Conservation (phyloP, 2,888 invertebrate genomes). For the Papilio protenor region DNA sequence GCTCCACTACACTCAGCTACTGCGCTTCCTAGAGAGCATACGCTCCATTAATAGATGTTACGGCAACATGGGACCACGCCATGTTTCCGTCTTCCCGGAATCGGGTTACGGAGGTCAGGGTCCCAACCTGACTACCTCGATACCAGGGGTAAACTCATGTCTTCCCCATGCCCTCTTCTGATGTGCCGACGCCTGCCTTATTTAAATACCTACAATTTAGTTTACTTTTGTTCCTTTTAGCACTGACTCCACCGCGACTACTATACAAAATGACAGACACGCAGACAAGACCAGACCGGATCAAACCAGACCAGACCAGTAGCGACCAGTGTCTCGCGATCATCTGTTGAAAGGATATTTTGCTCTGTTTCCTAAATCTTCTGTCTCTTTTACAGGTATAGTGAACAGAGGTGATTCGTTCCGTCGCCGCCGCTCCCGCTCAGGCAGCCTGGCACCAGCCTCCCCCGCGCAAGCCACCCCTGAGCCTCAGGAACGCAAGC, state of each 20-base stretch:
- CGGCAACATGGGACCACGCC: too few relatives aligned
- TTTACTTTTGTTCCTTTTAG: neutral
- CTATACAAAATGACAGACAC: neutral
- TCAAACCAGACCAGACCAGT: neutral
- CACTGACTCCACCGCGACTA: neutral
- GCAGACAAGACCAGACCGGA: neutral
- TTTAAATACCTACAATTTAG: neutral
- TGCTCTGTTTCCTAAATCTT: neutral
- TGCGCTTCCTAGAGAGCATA: too few relatives aligned
- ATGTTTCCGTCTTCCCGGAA: too few relatives aligned
- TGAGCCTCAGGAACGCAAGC: constrained; percentile 78
- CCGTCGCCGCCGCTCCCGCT: constrained; percentile 91
- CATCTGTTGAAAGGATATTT: neutral
- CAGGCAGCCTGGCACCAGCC: constrained; percentile 90
- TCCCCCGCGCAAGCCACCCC: constrained; percentile 75
- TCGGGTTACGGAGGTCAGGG: too few relatives aligned
- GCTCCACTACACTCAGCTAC: too few relatives aligned
- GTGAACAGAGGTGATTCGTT: constrained; percentile 98
- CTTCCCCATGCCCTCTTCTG: too few relatives aligned
- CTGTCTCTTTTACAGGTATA: constrained; percentile 86
- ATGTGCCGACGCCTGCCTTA: too few relatives aligned
- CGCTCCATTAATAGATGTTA: too few relatives aligned
- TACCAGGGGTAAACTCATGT: too few relatives aligned
- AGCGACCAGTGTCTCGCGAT: neutral
- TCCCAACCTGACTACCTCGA: too few relatives aligned